Conservation (phyloP, 2,113 vertebrate species). For the Macheiramphus alcinus region DNA sequence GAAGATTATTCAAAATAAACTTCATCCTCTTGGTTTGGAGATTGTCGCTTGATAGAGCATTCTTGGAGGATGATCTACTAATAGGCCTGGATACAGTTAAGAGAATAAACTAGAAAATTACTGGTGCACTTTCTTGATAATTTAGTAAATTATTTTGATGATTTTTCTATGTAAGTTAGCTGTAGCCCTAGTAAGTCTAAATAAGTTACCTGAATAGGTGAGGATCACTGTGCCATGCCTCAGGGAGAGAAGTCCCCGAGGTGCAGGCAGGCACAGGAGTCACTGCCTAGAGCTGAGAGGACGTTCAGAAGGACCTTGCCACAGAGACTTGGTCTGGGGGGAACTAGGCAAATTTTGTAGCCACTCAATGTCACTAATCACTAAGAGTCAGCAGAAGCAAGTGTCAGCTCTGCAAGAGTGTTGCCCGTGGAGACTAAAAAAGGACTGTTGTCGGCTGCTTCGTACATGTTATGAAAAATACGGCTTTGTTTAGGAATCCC, state of each 20-base stretch:
- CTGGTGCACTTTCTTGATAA: neutral
- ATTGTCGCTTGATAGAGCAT: neutral
- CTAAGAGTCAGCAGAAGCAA: neutral
- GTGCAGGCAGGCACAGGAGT: neutral
- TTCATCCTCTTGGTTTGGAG: neutral
- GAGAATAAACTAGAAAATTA: neutral
- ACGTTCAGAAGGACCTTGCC: neutral
- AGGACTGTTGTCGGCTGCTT: neutral
- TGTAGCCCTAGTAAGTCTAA: neutral
- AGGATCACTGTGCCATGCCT: neutral
- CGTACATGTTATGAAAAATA: neutral
- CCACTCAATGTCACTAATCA: neutral
- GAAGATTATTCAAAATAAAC: neutral
- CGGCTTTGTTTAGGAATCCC: neutral
- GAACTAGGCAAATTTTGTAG: neutral
- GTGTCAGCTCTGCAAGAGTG: neutral
- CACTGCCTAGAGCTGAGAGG: neutral
- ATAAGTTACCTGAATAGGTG: neutral
- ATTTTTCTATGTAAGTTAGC: neutral
- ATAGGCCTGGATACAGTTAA: neutral
- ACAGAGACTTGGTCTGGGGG: neutral
- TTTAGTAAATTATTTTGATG: neutral
- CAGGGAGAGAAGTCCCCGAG: neutral
- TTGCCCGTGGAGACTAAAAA: neutral
- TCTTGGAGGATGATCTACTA: neutral